Base-by-base conservation (phyloP, 2,888 invertebrate species). In the Dolichopus griseipennis region DNA sequence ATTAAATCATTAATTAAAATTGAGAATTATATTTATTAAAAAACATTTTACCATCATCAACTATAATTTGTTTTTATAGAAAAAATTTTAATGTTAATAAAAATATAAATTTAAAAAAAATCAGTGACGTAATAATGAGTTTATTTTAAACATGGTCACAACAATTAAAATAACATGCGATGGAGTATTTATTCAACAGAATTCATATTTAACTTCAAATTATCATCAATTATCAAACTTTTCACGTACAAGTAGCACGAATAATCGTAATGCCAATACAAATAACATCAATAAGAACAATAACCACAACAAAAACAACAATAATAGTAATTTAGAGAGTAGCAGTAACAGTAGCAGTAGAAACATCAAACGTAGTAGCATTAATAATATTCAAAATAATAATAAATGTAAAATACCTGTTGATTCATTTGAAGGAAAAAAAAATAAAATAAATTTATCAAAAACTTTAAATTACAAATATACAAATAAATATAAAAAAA, bases 91-190 rank as follows among this genome's bases (percentile, higher is more conserved):
- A 37, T 37, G 8, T 5, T 18, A 52, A 52, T 18, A 18, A 52
- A 52, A 52, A 18, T 15, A n/a, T 3, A 52, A 52, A 52, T 52
- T 15, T 52, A 52, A 52, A 52, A 18, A 52, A 68, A 27, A 27
- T n/a, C 3, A 27, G 27, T 68, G 66, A n/a, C 43, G 22, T 34
- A 68, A 68, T 68, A 52, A 37, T 52, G 6, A 18, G 15, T 52
- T 52, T 52, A 52, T 52, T 52, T 18, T 18, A 52, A 78, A 73
- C 72, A 80, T 80, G 81, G 80, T 80, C 76, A 80, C 80, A 75
- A 80, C 79, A 77, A 80, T 80, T 70, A 80, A 80, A 75, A 81
- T 80, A 74, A 80, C 80, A 71, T 80, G 81, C 75, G 80, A 80
- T 76, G 80, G 80, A 69, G 81, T 81, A 64, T 80, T 80, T 74